phyloP scores from a whole-genome alignment of 1,140 invertebrate species.

The Pseudoatta argentina region DNA sequence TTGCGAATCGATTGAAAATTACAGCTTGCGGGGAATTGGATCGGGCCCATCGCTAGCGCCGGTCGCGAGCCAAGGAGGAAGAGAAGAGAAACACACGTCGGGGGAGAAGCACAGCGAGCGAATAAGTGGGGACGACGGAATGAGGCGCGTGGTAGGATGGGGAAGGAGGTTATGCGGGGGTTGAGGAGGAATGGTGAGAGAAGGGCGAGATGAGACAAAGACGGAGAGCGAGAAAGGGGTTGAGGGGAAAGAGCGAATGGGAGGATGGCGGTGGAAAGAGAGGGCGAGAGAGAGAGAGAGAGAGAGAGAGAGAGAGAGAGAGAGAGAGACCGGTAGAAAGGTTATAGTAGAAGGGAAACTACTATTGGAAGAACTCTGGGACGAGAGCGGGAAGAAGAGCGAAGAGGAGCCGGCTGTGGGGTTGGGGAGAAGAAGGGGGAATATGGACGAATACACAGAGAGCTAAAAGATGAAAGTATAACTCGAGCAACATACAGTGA shows the following conservation, averaged over 20 bases:
- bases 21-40: constrained; percentile 59
- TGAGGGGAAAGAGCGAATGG: constrained; percentile 47
- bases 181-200: constrained; percentile 16
- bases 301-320: constrained; percentile 23
- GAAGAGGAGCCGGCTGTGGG: constrained; percentile 48
- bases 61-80: not conserved
- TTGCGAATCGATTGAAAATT: constrained; percentile 75
- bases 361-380: constrained; percentile 66
- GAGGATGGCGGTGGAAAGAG: not conserved
- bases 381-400: constrained; percentile 34
- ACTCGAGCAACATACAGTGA: constrained; percentile 67
- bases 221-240: constrained; percentile 44
- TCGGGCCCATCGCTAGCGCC: constrained; percentile 55
- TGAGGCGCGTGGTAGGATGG: constrained; percentile 22
- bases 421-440: constrained; percentile 24
- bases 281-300: constrained; percentile 17
- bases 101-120: constrained; percentile 45
- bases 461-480: constrained; percentile 79
- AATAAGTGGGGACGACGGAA: constrained; percentile 58
- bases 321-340: constrained; percentile 57
- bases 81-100: constrained; percentile 57
- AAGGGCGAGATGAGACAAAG: constrained; percentile 40
- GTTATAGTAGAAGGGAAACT: constrained; percentile 63
- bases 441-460: constrained; percentile 62
- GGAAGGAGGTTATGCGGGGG: not conserved